A percentile compares a stretch with the other conserved stretches of the same genome.
Evolutionary conservation across 2,113 vertebrate genomes (phyloP).

Genomic region (Albula goreensis): DNA sequence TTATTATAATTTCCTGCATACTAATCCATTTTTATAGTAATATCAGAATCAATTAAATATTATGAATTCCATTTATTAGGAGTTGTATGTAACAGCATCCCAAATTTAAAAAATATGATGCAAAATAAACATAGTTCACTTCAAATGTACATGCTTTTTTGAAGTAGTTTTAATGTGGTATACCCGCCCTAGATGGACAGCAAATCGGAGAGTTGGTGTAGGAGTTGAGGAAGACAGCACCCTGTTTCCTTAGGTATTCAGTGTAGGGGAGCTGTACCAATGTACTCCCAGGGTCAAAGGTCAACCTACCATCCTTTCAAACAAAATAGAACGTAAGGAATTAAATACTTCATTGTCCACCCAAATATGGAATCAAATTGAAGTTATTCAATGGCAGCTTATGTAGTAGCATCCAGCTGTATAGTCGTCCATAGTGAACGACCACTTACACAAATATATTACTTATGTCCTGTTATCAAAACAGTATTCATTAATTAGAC

Average conservation of each 20-base stretch:
- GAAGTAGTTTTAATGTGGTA: conserved; percentile 22
- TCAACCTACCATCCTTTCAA: conserved; percentile 90
- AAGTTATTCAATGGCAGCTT: no score
- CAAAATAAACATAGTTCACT: neutral
- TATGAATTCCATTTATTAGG: neutral
- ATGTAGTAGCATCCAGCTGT: no score
- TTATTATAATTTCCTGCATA: neutral
- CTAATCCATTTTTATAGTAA: neutral
- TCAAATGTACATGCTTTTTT: neutral
- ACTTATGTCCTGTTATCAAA: no score
- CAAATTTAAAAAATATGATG: neutral
- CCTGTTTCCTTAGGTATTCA: conserved; percentile 77
- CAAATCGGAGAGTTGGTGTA: conserved; percentile 97
- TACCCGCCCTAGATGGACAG: conserved; percentile 94
- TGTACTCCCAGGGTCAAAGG: conserved; percentile 79
- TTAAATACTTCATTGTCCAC: neutral
- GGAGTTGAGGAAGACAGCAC: conserved; percentile 82
- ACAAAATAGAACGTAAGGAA: neutral
- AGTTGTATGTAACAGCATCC: neutral
- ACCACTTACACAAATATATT: no score
- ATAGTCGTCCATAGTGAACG: no score
- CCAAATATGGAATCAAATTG: neutral
- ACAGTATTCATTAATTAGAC: neutral
- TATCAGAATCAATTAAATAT: neutral
- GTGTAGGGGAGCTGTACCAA: conserved; percentile 83